Evolutionary conservation across 2,888 invertebrate species (phyloP).

Genomic region (Agonopterix arenella): DNA sequence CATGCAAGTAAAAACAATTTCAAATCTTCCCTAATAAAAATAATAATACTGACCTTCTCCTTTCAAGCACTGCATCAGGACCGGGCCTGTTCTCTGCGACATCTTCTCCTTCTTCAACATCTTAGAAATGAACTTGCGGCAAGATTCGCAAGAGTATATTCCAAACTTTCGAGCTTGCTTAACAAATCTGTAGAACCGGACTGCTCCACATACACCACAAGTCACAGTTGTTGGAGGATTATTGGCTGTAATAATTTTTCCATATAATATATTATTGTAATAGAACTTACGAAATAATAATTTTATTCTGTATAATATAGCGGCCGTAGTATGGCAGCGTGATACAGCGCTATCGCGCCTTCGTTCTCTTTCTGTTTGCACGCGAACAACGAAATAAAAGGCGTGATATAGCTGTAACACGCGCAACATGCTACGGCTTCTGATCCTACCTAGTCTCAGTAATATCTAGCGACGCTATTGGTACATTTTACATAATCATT

Average conservation of each 20-base stretch:
- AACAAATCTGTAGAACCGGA: slow-evolving; percentile 85
- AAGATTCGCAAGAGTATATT: slow-evolving; percentile 89
- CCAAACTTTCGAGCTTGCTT: slow-evolving; percentile 90
- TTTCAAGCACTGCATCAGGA: slow-evolving; percentile 80
- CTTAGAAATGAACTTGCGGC: slow-evolving; percentile 90
- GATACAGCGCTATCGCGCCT: too few relatives aligned
- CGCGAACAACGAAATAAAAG: background rate
- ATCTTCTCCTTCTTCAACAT: slow-evolving; percentile 83
- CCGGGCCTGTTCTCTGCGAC: slow-evolving; percentile 71
- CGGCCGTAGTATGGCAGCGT: too few relatives aligned
- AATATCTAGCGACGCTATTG: too few relatives aligned
- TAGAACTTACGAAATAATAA: background rate
- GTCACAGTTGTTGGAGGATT: slow-evolving; percentile 81
- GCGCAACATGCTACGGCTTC: too few relatives aligned
- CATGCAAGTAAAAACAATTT: too few relatives aligned
- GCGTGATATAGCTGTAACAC: background rate
- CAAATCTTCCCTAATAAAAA: too few relatives aligned
- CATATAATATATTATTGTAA: background rate
- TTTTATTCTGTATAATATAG: background rate
- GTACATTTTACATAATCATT: slow-evolving; percentile 4
- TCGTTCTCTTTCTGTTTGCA: too few relatives aligned
- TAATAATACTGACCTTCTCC: slow-evolving; percentile 71
- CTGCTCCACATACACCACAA: slow-evolving; percentile 88
- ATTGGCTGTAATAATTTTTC: slow-evolving; percentile 51
- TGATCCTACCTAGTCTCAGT: too few relatives aligned